Base-by-base conservation (phyloP, 2,888 invertebrate species). In the Copidosoma aretas region DNA sequence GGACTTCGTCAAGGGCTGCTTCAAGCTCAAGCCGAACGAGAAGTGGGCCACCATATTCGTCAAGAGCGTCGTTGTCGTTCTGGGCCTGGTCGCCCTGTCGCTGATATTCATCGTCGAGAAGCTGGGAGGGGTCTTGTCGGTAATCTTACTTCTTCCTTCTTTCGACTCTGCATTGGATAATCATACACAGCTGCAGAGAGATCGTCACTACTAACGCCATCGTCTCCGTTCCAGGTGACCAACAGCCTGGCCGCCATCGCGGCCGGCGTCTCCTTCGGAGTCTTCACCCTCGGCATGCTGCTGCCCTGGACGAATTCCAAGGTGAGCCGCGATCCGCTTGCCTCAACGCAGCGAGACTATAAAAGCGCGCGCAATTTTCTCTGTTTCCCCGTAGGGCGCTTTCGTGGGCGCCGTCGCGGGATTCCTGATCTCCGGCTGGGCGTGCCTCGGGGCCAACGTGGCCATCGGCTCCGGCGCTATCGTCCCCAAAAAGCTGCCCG, bases 231-330 rank as follows among this genome's bases (percentile, higher is more conserved):
- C 15, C 73, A 88, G 85, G 88, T 90, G 71, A 90, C 91, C 0
- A 90, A 91, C 52, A 91, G 93, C 19, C 84, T 93, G 60, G 91
- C 93, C n/a, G 92, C 93, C 0, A 93, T 94, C 73, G 91, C 93
- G 1, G 91, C 93, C 0, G 92, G 93, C 52, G 91, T 93, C 10
- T 91, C 93, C 0, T 91, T 93, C 76, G 94, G 94, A 0, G 87
- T 94, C 14, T 94, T 94, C 79, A 91, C 93, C 0, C 84, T 94
- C 24, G 94, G 94, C 70, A 93, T 94, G 90, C 85, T 90, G 73
- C 88, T 92, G 78, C 93, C 94, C 54, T 94, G 92, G 91, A 89
- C 91, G 64, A 93, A 91, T 67, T 88, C 89, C 0, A 85, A 89
- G 77, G 91, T 92, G 87, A 88, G 21, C 62, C 17, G 41, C 49